These are phyloP conservation scores for Laterallus jamaicensis DNA, from an alignment of 2,113 vertebrate species.

Conservation along the genomic window DNA sequence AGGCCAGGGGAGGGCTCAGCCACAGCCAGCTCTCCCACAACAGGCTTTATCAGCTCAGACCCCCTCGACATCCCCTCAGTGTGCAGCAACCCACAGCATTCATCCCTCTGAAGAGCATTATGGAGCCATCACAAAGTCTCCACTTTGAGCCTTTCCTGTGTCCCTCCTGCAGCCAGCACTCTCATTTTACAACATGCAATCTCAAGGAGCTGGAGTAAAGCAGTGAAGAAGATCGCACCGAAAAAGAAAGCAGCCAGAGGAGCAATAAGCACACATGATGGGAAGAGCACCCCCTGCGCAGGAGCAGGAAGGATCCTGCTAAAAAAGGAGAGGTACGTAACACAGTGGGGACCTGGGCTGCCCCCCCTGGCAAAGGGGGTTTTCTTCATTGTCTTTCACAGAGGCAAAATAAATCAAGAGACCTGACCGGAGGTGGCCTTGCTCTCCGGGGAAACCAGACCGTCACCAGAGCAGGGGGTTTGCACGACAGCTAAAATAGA, in stretches of 20 bases:
- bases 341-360: not conserved
- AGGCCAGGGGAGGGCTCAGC: not conserved
- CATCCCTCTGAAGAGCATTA: not conserved
- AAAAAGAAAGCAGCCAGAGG: no score
- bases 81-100: fast-evolving
- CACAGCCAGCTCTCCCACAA: not conserved
- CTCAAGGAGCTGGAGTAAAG: not conserved
- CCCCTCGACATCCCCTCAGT: not conserved
- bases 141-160: not conserved
- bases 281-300: not conserved
- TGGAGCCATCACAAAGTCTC: not conserved
- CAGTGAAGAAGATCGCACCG: not conserved
- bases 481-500: no score
- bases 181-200: fast-evolving
- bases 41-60: not conserved
- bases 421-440: not conserved
- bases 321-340: not conserved
- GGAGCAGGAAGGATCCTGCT: not conserved
- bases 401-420: not conserved
- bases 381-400: not conserved
- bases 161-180: fast-evolving
- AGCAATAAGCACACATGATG: fast-evolving
- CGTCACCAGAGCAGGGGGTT: no score
- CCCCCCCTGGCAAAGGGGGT: not conserved
- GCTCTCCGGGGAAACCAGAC: not conserved